Evolutionary conservation across 1,140 invertebrate species (phyloP), one percentile per base, ranked within the genome.

Genomic region (Drosophila santomea): DNA sequence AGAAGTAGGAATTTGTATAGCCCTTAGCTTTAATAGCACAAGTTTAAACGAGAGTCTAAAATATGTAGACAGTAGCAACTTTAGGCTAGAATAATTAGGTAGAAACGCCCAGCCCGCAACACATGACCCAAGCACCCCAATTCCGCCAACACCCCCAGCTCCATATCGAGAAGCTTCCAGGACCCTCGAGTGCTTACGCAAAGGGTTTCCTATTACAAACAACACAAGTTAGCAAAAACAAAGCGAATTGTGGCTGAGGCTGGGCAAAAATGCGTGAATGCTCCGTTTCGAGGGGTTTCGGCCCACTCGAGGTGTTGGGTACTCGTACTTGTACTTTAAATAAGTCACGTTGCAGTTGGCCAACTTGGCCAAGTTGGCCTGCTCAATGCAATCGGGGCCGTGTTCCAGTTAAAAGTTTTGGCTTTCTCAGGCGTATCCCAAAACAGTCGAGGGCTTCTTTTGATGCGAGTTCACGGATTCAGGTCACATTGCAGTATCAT

Each of bases 151-250:
- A 38, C 44, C 41, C 28, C 48, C n/a, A 6, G 5, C 10, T 45
- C 43, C 43, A 20, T 56, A 7, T 28, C 15, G 25, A 44, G 32
- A 32, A 52, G 28, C 43, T n/a, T 20, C 51, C 32, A 20, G 60
- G 32, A 39, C 41, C 43, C 41, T 61, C 8, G 32, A 64, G 43
- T 72, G 76, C 79, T 89, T 89, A 88, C 79, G 83, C 84, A 89
- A 89, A 82, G 68, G 83, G 84, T 88, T 89, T 88, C 84, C 80
- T 71, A 74, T 88, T 88, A 89, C 84, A 89, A 74, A 66, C 79
- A 89, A 89, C 66, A 89, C 73, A 66, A 83, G 69, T 80, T 85
- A 36, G 32, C 64, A 80, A 50, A 77, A 76, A 43, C 55, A 60
- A 43, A 43, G 15, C 10, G 47, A 43, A 25, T 5, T 28, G 48